Conservation (phyloP, 2,888 invertebrate species). For the Suillia variegata region DNA sequence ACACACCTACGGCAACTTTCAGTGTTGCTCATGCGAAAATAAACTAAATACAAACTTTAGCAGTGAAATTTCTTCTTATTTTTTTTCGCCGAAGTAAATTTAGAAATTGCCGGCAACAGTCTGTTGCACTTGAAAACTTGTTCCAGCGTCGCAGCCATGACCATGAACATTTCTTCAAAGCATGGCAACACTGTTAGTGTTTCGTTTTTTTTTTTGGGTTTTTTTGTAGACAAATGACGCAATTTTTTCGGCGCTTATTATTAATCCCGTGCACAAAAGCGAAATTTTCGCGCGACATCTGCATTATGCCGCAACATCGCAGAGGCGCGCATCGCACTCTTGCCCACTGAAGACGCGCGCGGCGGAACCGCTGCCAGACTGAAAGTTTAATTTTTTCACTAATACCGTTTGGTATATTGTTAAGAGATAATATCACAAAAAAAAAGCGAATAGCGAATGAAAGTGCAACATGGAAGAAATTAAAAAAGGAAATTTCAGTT, state of each 20-base stretch:
- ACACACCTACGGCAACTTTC: not conserved
- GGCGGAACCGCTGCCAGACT: not conserved
- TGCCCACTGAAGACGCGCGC: not conserved
- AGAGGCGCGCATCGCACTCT: no score
- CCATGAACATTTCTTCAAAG: not conserved
- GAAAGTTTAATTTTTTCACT: no score
- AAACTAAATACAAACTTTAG: not conserved
- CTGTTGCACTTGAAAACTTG: conserved; percentile 3
- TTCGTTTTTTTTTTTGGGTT: not conserved
- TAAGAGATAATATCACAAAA: no score
- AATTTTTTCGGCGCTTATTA: not conserved
- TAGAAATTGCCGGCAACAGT: conserved; percentile 1
- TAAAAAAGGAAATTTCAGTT: no score
- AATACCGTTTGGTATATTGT: no score
- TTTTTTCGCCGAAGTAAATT: not conserved
- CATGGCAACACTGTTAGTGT: not conserved
- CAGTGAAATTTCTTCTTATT: not conserved
- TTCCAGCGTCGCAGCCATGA: not conserved
- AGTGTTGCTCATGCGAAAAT: not conserved
- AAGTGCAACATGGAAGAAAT: no score
- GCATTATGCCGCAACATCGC: not conserved
- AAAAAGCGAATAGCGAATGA: no score
- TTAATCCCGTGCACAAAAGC: not conserved
- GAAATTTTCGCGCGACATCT: not conserved
- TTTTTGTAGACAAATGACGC: not conserved